A percentile compares a stretch with the other conserved stretches of the same genome.
phyloP scores from a whole-genome alignment of 2,113 vertebrate genomes.

The Leptobrachium leishanense region DNA sequence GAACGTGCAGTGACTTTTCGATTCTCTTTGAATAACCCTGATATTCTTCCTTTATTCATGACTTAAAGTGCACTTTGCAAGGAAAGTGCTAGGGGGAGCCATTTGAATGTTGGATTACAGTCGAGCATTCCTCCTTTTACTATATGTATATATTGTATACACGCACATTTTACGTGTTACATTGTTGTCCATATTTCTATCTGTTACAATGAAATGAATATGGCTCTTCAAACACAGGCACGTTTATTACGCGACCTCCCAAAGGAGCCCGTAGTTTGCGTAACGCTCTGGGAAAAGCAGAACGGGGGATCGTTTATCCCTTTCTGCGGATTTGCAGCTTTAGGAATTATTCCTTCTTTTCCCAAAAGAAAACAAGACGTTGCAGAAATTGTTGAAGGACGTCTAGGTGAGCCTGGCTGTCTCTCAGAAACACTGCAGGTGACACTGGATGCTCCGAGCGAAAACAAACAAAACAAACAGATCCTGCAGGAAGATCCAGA shows the following conservation, averaged over 20 bases:
- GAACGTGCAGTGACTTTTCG: too few species aligned
- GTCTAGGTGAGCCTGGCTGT: neutral
- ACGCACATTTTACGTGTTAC: neutral
- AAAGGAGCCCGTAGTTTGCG: neutral
- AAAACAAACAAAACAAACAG: neutral
- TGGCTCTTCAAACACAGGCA: neutral
- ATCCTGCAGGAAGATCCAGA: neutral
- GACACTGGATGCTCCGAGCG: neutral
- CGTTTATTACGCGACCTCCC: neutral
- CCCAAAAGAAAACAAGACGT: neutral
- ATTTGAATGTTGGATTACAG: conserved; percentile 10
- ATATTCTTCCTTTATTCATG: too few species aligned
- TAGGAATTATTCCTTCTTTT: neutral
- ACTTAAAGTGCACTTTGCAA: conserved; percentile 12
- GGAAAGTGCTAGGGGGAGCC: conserved; percentile 36
- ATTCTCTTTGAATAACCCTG: too few species aligned
- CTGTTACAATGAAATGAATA: too few species aligned
- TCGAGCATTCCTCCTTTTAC: neutral
- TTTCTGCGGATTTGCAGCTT: neutral
- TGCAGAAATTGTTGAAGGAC: neutral
- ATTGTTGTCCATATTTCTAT: too few species aligned
- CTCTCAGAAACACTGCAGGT: neutral
- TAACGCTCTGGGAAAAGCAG: neutral
- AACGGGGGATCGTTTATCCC: neutral
- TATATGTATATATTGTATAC: too few species aligned